phyloP scores from a whole-genome alignment of 2,113 vertebrate species.

The Scophthalmus maximus region DNA sequence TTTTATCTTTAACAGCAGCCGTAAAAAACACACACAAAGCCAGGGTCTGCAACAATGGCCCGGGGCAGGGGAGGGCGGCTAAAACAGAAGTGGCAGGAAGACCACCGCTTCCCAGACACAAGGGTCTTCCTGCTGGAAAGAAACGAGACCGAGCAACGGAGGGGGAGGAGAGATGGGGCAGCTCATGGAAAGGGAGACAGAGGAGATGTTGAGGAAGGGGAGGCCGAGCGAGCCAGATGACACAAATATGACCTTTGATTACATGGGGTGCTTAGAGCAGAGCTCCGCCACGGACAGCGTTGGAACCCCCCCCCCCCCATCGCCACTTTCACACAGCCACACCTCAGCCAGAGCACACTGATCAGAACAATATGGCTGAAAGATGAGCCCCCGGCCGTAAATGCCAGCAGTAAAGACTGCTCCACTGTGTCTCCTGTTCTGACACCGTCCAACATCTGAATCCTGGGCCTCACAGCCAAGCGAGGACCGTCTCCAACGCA shows the following conservation, averaged over 20 bases:
- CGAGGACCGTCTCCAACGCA: constrained; percentile 41
- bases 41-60: constrained; percentile 80
- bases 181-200: constrained; percentile 48
- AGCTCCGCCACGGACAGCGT: constrained; percentile 56
- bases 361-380: constrained; percentile 82
- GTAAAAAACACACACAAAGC: constrained; percentile 81
- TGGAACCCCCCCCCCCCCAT: constrained; percentile 57
- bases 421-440: constrained; percentile 68
- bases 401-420: constrained; percentile 76
- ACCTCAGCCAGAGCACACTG: constrained; percentile 67
- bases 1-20: constrained; percentile 85
- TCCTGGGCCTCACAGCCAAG: constrained; percentile 68
- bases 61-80: constrained; percentile 69
- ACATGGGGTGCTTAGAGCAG: constrained; percentile 67
- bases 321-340: constrained; percentile 72
- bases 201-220: constrained; percentile 65
- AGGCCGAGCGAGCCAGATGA: constrained; percentile 53
- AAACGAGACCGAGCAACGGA: constrained; percentile 59
- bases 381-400: constrained; percentile 73
- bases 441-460: constrained; percentile 73
- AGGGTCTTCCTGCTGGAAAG: constrained; percentile 76
- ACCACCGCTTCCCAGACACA: constrained; percentile 78
- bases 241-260: constrained; percentile 79
- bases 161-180: constrained; percentile 52
- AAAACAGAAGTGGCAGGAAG: constrained; percentile 80